A percentile compares a stretch with the other conserved stretches of the same genome.
Evolutionary conservation across 2,113 vertebrate genomes (phyloP).

Genomic region (Chiloscyllium plagiosum): DNA sequence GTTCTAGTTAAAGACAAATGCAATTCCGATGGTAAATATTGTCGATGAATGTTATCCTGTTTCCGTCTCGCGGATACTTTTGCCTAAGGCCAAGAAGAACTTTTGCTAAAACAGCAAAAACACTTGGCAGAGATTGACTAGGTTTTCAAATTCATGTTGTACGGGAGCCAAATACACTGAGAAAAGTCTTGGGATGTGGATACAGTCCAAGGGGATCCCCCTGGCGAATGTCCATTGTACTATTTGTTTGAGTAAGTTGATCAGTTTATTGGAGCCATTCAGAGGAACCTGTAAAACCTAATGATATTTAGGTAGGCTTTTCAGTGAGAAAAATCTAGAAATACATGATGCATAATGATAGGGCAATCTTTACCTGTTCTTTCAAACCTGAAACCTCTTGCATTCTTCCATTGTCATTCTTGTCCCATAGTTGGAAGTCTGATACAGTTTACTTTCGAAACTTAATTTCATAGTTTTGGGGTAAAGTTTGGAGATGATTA

Average conservation of each 20-base stretch:
- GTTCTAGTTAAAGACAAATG: neutral
- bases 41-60: neutral
- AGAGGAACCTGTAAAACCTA: neutral
- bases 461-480: neutral
- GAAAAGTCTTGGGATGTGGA: neutral
- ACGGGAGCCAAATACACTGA: neutral
- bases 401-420: neutral
- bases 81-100: neutral
- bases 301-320: neutral
- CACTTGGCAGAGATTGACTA: constrained; percentile 16
- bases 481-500: neutral
- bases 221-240: constrained; percentile 13
- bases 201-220: constrained; percentile 12
- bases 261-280: neutral
- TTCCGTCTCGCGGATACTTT: neutral
- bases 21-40: neutral
- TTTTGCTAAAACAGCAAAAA: neutral
- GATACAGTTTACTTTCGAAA: neutral
- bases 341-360: no score
- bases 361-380: neutral
- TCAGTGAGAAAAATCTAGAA: neutral
- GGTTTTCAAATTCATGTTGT: neutral
- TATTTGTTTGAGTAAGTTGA: neutral
- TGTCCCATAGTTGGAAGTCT: neutral
- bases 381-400: neutral